Evolutionary conservation across 2,888 invertebrate genomes (phyloP).

Genomic region (Bimastos eiseni): DNA sequence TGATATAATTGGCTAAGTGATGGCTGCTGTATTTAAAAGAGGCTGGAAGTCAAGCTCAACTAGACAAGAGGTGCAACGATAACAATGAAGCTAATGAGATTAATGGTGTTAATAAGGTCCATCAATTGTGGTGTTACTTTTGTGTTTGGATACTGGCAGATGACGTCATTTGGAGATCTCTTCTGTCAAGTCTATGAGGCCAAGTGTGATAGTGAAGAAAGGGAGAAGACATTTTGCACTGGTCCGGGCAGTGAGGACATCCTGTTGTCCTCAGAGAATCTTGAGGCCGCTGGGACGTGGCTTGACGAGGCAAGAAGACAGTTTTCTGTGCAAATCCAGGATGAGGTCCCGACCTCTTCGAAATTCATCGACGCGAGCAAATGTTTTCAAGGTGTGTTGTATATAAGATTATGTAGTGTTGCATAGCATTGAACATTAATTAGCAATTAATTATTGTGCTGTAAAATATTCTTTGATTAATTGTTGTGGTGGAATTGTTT

Average conservation of each 20-base stretch:
- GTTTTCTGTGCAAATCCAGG: neutral
- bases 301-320: neutral
- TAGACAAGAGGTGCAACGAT: no score
- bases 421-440: no score
- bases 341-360: neutral
- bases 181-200: conserved; percentile 19
- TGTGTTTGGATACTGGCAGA: neutral
- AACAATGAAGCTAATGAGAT: no score
- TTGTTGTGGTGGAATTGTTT: no score
- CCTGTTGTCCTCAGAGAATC: neutral
- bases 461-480: no score
- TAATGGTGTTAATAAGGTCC: neutral
- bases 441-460: no score
- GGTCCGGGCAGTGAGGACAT: conserved; percentile 15
- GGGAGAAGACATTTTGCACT: neutral
- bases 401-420: neutral
- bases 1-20: no score
- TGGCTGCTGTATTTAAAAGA: no score
- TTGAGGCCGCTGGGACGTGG: neutral
- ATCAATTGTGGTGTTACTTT: neutral
- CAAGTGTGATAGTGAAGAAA: neutral
- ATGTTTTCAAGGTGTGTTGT: neutral
- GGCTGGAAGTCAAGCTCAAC: no score
- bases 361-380: neutral
- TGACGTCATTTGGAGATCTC: conserved; percentile 22